Evolutionary conservation across 2,113 vertebrate genomes (phyloP), one percentile per base, ranked within the genome.

Genomic region (Amblyornis subalaris): DNA sequence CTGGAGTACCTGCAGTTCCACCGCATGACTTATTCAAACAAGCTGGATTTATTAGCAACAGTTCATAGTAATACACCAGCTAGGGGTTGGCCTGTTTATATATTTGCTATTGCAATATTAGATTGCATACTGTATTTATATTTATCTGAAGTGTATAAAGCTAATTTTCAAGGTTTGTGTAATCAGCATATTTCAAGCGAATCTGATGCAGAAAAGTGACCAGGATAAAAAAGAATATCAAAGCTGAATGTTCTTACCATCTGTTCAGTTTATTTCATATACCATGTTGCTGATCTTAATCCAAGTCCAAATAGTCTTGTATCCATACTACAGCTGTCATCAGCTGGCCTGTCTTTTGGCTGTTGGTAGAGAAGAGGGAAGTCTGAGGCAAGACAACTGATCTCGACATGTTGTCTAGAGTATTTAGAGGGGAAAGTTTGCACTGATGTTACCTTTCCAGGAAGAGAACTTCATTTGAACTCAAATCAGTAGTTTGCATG

Each of bases 331-430:
- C 23, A 62, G 71, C 50, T 79, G 94, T 77, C 36, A 58, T 80
- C 51, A 88, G 19, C 45, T 70, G 77, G 21, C 55, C 64, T 83
- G n/a, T 62, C 28, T 77, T 87, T 80, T 67, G 29, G 22, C n/a
- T 93, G 45, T 50, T 90, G 22, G 22, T 79, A 36, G 45, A 82
- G 36, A 60, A 65, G 9, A 55, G 9, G 9, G 6, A 70, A 83
- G 54, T 47, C 45, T 4, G 9, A 74, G 48, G 38, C 25, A 69
- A 50, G 50, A 85, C 14, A 69, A 44, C 16, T 23, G 31, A 33
- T 88, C 71, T 75, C 0, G 0, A 31, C 2, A 22, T 1, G 0
- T 7, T 67, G 17, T 31, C 19, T 29, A 36, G 33, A 48, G 33
- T 61, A 33, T 57, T 65, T 79, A 24, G 45, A 65, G 36, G 22